Conservation (phyloP, 2,113 vertebrate genomes). For the Gymnobelideus leadbeateri region DNA sequence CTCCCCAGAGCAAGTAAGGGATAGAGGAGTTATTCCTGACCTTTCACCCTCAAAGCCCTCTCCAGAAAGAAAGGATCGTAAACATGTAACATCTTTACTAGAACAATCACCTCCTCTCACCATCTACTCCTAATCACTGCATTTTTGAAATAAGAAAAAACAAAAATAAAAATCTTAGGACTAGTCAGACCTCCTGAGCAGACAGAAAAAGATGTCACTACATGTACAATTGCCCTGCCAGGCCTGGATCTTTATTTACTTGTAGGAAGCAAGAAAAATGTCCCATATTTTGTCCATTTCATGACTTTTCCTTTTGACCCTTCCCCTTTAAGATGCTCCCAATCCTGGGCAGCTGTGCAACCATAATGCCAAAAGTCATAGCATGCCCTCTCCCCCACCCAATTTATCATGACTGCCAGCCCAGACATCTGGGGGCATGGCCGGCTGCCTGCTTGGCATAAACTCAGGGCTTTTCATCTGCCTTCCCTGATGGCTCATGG, state of each 20-base stretch:
- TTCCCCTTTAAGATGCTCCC: neutral
- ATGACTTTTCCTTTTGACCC: neutral
- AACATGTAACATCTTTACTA: neutral
- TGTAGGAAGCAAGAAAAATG: neutral
- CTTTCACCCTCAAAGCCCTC: neutral
- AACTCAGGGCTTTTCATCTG: neutral
- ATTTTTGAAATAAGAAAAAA: neutral
- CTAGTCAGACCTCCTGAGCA: neutral
- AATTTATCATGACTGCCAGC: slow-evolving; percentile 67
- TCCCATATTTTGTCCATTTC: neutral
- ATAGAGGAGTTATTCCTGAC: neutral
- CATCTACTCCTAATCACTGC: neutral
- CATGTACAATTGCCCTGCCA: neutral
- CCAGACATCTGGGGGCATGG: slow-evolving; percentile 77
- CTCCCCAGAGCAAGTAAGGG: neutral
- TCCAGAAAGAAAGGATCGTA: neutral
- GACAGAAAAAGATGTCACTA: neutral
- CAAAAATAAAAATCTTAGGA: neutral
- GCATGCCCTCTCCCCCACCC: slow-evolving; percentile 21
- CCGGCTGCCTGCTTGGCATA: slow-evolving; percentile 46
- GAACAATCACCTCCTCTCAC: neutral
- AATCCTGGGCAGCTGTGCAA: slow-evolving; percentile 70
- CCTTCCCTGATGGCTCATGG: neutral
- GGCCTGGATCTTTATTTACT: neutral
- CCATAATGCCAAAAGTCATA: slow-evolving; percentile 75